Percentiles rank a stretch among this genome's conserved stretches.
phyloP scores from a whole-genome alignment of 1,140 invertebrate genomes.

The Papilio xuthus region DNA sequence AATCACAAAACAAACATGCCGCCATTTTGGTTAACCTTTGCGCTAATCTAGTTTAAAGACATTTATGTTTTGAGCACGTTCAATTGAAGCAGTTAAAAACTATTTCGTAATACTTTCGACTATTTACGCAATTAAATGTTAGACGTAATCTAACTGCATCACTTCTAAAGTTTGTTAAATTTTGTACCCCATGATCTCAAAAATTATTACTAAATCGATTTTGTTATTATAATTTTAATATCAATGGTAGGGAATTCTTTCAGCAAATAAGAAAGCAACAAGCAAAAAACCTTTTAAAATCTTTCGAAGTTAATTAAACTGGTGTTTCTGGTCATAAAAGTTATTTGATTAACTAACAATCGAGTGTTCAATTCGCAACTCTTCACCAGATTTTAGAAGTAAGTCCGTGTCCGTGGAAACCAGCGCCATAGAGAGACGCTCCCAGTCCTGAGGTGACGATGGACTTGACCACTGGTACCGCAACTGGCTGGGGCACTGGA shows the following conservation, averaged over 20 bases:
- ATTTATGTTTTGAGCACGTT: neutral
- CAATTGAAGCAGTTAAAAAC: neutral
- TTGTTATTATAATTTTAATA: neutral
- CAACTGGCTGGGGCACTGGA: constrained; percentile 67
- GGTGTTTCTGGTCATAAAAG: neutral
- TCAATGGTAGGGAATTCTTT: neutral
- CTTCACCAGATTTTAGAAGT: constrained; percentile 33
- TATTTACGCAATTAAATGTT: neutral
- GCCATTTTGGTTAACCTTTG: neutral
- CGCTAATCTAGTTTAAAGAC: neutral
- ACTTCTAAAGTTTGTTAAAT: neutral
- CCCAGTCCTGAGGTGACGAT: constrained; percentile 43
- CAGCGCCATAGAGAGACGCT: constrained; percentile 26
- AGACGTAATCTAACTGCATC: neutral
- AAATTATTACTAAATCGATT: neutral
- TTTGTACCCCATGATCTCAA: neutral
- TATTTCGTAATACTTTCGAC: constrained; percentile 22
- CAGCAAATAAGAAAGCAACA: neutral
- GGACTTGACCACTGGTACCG: constrained; percentile 60
- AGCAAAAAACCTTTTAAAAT: neutral
- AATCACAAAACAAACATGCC: neutral
- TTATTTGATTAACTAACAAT: neutral
- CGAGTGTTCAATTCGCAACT: constrained; percentile 28
- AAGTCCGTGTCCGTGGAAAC: constrained; percentile 26
- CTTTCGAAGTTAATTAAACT: neutral